Base-by-base conservation (phyloP, 2,888 invertebrate genomes). In the Rhabditophanes sp. region DNA sequence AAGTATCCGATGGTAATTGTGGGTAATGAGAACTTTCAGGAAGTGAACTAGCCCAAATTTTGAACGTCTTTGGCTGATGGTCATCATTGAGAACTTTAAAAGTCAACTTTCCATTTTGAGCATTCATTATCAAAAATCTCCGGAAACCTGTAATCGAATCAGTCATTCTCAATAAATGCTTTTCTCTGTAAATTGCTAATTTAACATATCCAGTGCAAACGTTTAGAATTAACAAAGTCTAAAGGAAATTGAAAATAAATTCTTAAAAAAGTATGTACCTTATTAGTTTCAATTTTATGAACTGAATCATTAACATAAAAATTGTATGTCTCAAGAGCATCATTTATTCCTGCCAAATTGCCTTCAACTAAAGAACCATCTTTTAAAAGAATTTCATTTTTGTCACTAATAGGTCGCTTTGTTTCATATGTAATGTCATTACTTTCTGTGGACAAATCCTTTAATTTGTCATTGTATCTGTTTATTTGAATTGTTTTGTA, bases 61-160 rank as follows among this genome's bases (percentile, higher is more conserved):
- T 18, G 24, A 41, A 44, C 8, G n/a, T 17, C 16, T 48, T 48
- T 6, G 42, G 26, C 9, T 22, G 25, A 4, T 38, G 31, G 30
- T 55, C 53, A 27, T 53, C 54, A 36, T 56, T 56, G 26, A 50
- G 39, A 6, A 56, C 35, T 30, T 53, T 44, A 25, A 53, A 45
- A 8, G 45, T 38, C 30, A 50, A 50, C 8, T 35, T 32, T 35
- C 11, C 32, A 9, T 26, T 8, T 8, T 39, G 39, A 9, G 47
- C 38, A 29, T 48, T 50, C 6, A 45, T 32, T 6, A 50, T 40
- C 15, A 49, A 36, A 34, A 53, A 53, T 33, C 50, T 33, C 28
- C 50, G 26, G 33, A 46, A 53, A n/a, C 54, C 54, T 7, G 43
- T 41, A 34, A 55, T 54, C 8, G 44, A 26, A 17, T 52, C 53